These are phyloP conservation scores for Leptodactylus fallax DNA, from an alignment of 2,797 vertebrate genomes.

Conservation along the genomic window DNA sequence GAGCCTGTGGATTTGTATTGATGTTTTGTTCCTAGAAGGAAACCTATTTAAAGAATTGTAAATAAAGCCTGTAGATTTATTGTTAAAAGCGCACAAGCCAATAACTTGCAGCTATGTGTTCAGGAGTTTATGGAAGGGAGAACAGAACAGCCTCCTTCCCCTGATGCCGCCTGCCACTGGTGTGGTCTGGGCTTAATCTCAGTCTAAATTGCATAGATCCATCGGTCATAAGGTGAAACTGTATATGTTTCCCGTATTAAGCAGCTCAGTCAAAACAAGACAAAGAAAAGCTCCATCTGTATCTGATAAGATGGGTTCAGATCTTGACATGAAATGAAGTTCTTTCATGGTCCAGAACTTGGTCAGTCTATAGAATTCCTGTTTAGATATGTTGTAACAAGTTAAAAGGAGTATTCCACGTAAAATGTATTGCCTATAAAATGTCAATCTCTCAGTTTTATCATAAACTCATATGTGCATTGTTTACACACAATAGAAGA, in stretches of 20 bases:
- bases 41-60: background rate
- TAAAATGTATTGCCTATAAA: background rate
- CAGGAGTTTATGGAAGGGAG: background rate
- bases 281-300: slow-evolving; percentile 60
- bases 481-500: no score
- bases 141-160: slow-evolving; percentile 4
- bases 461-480: background rate
- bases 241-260: slow-evolving; percentile 63
- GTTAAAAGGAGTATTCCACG: background rate
- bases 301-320: slow-evolving; percentile 45
- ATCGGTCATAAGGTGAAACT: slow-evolving; percentile 63
- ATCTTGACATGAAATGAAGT: slow-evolving; percentile 11
- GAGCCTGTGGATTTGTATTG: slow-evolving; percentile 1
- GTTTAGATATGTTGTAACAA: no score
- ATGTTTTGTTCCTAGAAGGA: background rate
- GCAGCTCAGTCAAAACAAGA: slow-evolving; percentile 60
- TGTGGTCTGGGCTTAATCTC: slow-evolving; percentile 63
- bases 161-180: slow-evolving; percentile 56
- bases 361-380: background rate
- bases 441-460: background rate
- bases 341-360: background rate
- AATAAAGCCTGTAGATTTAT: background rate
- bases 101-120: slow-evolving; percentile 23
- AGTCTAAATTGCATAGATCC: slow-evolving; percentile 62
- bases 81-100: background rate